These are phyloP conservation scores for Meriones unguiculatus DNA, from an alignment of 2,113 vertebrate species.

Conservation along the genomic window DNA sequence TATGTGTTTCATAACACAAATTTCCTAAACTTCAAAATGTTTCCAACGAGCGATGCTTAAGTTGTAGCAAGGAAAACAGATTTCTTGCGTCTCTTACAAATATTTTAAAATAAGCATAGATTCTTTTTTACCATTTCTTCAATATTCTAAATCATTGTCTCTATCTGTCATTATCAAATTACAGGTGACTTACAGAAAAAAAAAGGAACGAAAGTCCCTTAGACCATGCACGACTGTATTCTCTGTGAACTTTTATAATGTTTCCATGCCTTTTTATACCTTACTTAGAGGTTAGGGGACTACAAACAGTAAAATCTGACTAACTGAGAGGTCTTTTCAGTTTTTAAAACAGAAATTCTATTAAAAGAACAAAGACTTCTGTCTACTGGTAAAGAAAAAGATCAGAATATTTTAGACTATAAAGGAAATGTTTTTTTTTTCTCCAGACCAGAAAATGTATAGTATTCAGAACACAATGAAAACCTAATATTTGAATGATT, in stretches of 20 bases:
- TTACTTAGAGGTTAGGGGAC: background rate
- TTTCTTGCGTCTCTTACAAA: background rate
- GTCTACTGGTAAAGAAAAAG: background rate
- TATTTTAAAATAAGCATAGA: background rate
- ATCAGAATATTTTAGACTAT: background rate
- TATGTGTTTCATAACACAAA: background rate
- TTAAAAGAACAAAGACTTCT: background rate
- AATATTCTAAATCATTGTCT: accelerated
- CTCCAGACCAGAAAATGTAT: background rate
- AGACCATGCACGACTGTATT: background rate
- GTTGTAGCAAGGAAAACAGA: background rate
- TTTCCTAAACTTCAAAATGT: background rate
- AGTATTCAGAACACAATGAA: background rate
- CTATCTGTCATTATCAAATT: background rate
- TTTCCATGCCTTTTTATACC: background rate
- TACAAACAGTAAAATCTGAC: background rate
- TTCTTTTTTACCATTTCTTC: background rate
- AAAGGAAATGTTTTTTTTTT: background rate
- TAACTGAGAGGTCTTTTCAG: background rate
- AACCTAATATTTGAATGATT: background rate
- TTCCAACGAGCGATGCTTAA: background rate
- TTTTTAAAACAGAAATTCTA: background rate
- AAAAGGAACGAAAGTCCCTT: too few relatives aligned
- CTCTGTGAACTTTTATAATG: background rate
- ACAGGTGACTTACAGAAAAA: background rate